Conservation (phyloP, 1,140 invertebrate genomes). For the Leguminivora glycinivorella region DNA sequence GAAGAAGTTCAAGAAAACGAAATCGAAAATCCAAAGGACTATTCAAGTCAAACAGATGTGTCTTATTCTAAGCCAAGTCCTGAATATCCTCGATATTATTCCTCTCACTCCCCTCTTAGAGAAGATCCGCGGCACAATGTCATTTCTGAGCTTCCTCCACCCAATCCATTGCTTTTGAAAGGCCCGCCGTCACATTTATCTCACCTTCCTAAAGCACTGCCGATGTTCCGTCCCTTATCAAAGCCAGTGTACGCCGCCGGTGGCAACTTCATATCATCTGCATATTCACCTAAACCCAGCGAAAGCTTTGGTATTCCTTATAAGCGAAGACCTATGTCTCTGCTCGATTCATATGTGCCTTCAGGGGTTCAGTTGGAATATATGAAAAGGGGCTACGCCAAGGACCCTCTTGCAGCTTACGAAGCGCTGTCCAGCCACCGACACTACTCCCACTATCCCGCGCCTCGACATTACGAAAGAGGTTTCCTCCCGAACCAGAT, state of each 20-base stretch:
- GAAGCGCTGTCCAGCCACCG: slow-evolving; percentile 64
- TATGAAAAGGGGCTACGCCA: slow-evolving; percentile 68
- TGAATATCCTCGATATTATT: slow-evolving; percentile 62
- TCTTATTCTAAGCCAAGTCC: slow-evolving; percentile 43
- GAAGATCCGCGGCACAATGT: slow-evolving; percentile 51
- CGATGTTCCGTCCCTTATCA: slow-evolving; percentile 55
- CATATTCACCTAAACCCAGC: slow-evolving; percentile 47
- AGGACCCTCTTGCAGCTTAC: slow-evolving; percentile 68
- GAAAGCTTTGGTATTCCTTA: slow-evolving; percentile 48
- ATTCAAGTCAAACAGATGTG: slow-evolving; percentile 51
- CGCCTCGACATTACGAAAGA: slow-evolving; percentile 66
- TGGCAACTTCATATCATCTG: slow-evolving; percentile 40
- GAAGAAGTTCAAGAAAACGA: slow-evolving; percentile 53
- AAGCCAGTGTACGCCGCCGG: slow-evolving; percentile 53
- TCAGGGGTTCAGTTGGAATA: slow-evolving; percentile 74
- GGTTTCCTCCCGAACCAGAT: slow-evolving; percentile 77
- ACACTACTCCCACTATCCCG: slow-evolving; percentile 45
- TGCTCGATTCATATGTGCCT: slow-evolving; percentile 75
- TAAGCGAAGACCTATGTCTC: slow-evolving; percentile 65
- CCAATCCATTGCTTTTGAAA: slow-evolving; percentile 60
- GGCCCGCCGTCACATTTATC: slow-evolving; percentile 58
- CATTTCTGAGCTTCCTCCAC: slow-evolving; percentile 57
- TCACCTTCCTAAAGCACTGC: slow-evolving; percentile 64
- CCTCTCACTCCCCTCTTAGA: slow-evolving; percentile 52
- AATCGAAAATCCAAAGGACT: slow-evolving; percentile 50